These are phyloP conservation scores for Criorhina ranunculi DNA, from an alignment of 2,888 invertebrate species.

Conservation along the genomic window DNA sequence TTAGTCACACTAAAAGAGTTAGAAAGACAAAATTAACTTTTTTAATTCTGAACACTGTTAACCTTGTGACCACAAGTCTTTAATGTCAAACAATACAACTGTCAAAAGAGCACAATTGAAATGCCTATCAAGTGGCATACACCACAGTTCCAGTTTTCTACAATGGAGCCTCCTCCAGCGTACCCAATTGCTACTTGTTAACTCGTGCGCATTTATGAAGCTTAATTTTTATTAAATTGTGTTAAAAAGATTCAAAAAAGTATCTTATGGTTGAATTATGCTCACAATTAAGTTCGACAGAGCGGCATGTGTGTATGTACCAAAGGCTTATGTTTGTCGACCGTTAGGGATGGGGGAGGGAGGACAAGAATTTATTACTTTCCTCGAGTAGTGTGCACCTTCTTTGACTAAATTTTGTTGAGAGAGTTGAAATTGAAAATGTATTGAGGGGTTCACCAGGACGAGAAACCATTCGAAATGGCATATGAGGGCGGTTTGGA, in stretches of 20 bases:
- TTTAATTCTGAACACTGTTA: not conserved
- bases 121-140: conserved; percentile 39
- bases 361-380: not conserved
- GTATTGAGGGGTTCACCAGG: no score
- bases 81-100: conserved; percentile 38
- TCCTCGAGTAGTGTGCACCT: not conserved
- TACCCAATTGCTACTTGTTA: conserved; percentile 1
- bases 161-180: conserved; percentile 3
- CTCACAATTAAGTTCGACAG: conserved; percentile 25
- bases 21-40: no score
- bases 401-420: no score
- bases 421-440: no score
- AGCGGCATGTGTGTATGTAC: not conserved
- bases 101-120: conserved; percentile 54
- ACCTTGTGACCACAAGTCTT: conserved; percentile 15
- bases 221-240: conserved; percentile 53
- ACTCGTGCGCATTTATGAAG: conserved; percentile 31
- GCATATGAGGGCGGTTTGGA: no score
- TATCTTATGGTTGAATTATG: conserved; percentile 10
- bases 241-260: conserved; percentile 14
- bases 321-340: no score
- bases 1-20: not conserved
- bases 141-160: conserved; percentile 1
- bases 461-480: no score
- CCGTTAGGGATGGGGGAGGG: not conserved